Conservation (phyloP, 2,797 vertebrate species). For the Neopelma chrysocephalum region DNA sequence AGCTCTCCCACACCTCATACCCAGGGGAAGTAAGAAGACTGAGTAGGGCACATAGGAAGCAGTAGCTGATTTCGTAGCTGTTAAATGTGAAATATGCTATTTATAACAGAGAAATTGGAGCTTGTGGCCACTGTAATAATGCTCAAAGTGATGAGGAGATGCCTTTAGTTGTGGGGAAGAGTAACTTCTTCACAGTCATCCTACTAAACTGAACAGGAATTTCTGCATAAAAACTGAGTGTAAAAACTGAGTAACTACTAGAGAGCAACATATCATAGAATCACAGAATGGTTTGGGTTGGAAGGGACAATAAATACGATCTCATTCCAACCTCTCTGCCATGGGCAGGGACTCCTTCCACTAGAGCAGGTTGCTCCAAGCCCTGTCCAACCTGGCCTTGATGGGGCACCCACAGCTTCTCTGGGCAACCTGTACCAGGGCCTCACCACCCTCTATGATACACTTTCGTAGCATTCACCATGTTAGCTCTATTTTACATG, state of each 20-base stretch:
- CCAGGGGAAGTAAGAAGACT: neutral
- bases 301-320: neutral
- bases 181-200: neutral
- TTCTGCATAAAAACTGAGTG: neutral
- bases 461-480: fast-evolving
- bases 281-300: neutral
- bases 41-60: neutral
- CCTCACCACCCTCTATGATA: too few relatives aligned
- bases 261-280: neutral
- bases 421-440: neutral
- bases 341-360: neutral
- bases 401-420: neutral
- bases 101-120: neutral
- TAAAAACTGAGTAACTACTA: neutral
- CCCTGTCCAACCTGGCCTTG: fast-evolving
- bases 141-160: neutral
- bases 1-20: neutral
- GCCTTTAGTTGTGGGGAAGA: neutral
- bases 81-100: neutral
- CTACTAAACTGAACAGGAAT: neutral
- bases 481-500: fast-evolving
- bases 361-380: fast-evolving
- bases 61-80: neutral
- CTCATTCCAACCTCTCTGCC: neutral
- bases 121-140: neutral